phyloP scores from a whole-genome alignment of 2,797 vertebrate species.

The Sebastolobus alascanus region DNA sequence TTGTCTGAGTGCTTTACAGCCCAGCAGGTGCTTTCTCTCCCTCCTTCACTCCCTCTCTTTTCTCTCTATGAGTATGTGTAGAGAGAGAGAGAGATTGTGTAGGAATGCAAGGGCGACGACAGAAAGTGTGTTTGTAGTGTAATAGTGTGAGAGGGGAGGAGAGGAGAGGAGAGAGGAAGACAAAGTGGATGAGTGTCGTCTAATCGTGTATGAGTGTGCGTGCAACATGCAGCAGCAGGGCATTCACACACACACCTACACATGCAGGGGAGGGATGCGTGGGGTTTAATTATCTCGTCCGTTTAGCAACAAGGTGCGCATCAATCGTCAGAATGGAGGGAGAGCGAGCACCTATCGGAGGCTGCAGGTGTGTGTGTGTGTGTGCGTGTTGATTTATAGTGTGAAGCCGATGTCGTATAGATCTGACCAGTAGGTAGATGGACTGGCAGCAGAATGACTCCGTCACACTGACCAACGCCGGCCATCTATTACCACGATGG shows the following conservation, averaged over 20 bases:
- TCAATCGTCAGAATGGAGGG: constrained; percentile 61
- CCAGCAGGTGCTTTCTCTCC: constrained; percentile 75
- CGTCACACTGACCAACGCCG: constrained; percentile 57
- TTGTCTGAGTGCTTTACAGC: constrained; percentile 75
- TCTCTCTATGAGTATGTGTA: constrained; percentile 17
- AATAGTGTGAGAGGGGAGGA: constrained; percentile 29
- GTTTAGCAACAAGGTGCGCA: constrained; percentile 71
- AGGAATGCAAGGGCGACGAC: constrained; percentile 9
- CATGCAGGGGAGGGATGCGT: constrained; percentile 26
- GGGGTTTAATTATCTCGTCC: constrained; percentile 71
- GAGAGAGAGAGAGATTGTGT: constrained; percentile 32
- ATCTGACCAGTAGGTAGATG: constrained; percentile 63
- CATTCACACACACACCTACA: constrained; percentile 19
- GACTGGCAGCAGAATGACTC: constrained; percentile 64
- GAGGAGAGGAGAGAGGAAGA: constrained; percentile 9
- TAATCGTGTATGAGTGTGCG: constrained; percentile 9
- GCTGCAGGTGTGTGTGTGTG: constrained; percentile 42
- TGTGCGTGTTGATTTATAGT: constrained; percentile 60
- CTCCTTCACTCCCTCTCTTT: background rate
- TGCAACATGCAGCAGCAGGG: constrained; percentile 36
- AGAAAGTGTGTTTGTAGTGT: constrained; percentile 49
- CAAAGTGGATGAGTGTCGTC: constrained; percentile 27
- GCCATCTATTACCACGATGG: constrained; percentile 58
- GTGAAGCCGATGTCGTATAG: constrained; percentile 46
- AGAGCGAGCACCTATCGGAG: constrained; percentile 13